These are phyloP conservation scores for Cydia fagiglandana DNA, from an alignment of 1,140 invertebrate genomes.

Conservation along the genomic window DNA sequence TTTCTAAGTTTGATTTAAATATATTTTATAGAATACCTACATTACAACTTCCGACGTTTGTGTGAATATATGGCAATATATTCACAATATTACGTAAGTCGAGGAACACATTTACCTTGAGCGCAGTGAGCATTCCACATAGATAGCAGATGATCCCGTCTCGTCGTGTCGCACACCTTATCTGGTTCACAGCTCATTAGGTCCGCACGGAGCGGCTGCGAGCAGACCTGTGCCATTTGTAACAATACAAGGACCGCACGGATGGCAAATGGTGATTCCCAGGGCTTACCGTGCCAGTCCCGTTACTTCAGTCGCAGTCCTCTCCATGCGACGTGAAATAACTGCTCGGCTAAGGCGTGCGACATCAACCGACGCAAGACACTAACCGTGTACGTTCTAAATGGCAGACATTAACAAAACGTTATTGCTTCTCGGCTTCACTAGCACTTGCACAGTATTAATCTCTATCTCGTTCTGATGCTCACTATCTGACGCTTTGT, in stretches of 20 bases:
- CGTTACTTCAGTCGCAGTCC: constrained; percentile 51
- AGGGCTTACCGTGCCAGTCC: constrained; percentile 61
- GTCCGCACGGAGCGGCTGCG: constrained; percentile 60
- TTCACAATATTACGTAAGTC: constrained; percentile 20
- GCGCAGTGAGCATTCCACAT: constrained; percentile 56
- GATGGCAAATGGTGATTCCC: constrained; percentile 66
- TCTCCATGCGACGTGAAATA: constrained; percentile 55
- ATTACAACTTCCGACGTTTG: too few relatives aligned
- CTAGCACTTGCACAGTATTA: constrained; percentile 68
- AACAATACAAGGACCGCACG: constrained; percentile 70
- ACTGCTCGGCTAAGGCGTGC: constrained; percentile 53
- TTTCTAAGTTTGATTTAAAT: too few relatives aligned
- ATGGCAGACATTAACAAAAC: constrained; percentile 72
- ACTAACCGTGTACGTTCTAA: constrained; percentile 66
- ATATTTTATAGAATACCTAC: too few relatives aligned
- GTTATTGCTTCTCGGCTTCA: constrained; percentile 70
- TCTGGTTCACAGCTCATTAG: constrained; percentile 79
- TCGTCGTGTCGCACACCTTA: constrained; percentile 68
- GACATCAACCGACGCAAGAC: constrained; percentile 59
- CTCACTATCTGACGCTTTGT: constrained; percentile 51
- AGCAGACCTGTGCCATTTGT: constrained; percentile 75
- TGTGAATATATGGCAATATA: not conserved
- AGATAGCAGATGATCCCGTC: constrained; percentile 69
- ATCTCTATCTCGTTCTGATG: constrained; percentile 67
- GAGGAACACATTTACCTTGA: constrained; percentile 37